Conservation (phyloP, 2,113 vertebrate genomes). For the Morone saxatilis region DNA sequence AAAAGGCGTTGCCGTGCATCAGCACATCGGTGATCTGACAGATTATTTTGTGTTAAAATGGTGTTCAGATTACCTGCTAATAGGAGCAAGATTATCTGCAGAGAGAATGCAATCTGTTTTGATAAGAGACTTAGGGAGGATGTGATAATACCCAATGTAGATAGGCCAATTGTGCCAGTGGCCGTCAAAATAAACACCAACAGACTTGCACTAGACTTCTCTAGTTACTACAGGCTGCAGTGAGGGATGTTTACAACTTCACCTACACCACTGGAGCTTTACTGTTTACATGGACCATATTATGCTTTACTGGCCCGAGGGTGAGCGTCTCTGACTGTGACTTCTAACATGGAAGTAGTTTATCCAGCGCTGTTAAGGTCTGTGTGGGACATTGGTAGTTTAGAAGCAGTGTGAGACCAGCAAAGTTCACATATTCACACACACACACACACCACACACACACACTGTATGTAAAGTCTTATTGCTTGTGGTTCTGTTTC, state of each 20-base stretch:
- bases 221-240: slow-evolving; percentile 23
- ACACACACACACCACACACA: too few species aligned
- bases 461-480: background rate
- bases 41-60: slow-evolving; percentile 5
- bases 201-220: slow-evolving; percentile 18
- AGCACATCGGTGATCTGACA: slow-evolving; percentile 25
- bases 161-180: slow-evolving; percentile 26
- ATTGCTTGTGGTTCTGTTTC: background rate
- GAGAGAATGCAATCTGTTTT: slow-evolving; percentile 30
- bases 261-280: background rate
- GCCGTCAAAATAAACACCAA: slow-evolving; percentile 60
- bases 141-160: background rate
- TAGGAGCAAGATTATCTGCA: background rate
- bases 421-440: background rate
- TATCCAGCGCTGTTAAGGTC: background rate
- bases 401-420: background rate
- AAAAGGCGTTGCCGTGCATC: slow-evolving; percentile 78
- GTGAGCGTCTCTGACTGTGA: background rate
- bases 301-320: background rate
- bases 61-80: slow-evolving; percentile 12
- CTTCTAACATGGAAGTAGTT: too few species aligned
- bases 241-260: slow-evolving; percentile 41
- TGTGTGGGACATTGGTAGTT: background rate
- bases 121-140: background rate
- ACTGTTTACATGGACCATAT: background rate